Percentiles rank a stretch among this genome's conserved stretches.
Conservation (phyloP, 1,140 invertebrate species). For the Brachionus rubens region DNA sequence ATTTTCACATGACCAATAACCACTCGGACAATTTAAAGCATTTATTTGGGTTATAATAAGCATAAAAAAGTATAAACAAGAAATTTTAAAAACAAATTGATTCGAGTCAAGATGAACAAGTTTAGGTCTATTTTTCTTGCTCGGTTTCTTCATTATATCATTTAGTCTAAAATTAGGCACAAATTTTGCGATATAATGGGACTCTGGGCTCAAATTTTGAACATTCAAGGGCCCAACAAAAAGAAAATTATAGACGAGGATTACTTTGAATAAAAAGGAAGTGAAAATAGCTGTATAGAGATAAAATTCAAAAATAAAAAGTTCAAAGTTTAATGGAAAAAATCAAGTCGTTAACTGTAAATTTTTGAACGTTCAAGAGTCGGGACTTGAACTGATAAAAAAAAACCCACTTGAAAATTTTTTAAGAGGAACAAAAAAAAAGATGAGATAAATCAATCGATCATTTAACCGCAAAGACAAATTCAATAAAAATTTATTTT, state of each 20-base stretch:
- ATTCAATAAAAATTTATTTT: not conserved
- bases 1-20: constrained; percentile 32
- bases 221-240: too few species aligned
- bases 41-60: not conserved
- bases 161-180: not conserved
- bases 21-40: constrained; percentile 7
- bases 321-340: too few species aligned
- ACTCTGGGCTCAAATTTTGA: not conserved
- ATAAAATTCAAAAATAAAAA: too few species aligned
- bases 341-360: too few species aligned
- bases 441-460: too few species aligned
- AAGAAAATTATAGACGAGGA: too few species aligned
- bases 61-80: not conserved
- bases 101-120: not conserved
- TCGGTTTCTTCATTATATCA: constrained; percentile 7
- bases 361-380: too few species aligned
- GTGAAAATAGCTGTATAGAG: too few species aligned
- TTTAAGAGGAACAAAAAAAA: too few species aligned
- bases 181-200: not conserved
- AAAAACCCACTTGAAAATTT: too few species aligned
- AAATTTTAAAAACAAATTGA: not conserved
- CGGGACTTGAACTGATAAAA: too few species aligned
- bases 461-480: not conserved
- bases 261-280: too few species aligned
- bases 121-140: not conserved